Percentiles rank a stretch among this genome's conserved stretches.
Evolutionary conservation across 2,888 invertebrate species (phyloP).

Genomic region (Alentia gelatinosa): DNA sequence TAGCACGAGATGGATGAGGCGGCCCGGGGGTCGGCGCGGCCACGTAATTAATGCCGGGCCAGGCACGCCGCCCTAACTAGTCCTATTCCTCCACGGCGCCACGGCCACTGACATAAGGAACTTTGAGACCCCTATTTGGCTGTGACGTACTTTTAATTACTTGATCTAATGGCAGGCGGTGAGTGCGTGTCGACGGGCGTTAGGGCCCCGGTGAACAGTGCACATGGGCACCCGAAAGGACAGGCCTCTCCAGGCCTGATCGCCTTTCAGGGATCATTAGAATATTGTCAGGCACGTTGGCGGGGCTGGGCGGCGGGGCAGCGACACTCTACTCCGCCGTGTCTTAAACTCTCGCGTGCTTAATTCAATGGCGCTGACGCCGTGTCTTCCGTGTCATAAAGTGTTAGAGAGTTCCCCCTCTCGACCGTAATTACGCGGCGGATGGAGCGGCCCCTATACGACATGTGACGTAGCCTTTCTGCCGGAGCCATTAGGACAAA

Average conservation of each 20-base stretch:
- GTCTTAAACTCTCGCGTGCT: slow-evolving; percentile 50
- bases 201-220: not conserved
- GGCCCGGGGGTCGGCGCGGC: not conserved
- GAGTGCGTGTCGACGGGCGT: slow-evolving; percentile 46
- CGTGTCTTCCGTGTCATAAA: slow-evolving; percentile 53
- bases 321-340: not conserved
- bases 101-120: slow-evolving; percentile 45
- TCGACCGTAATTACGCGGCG: slow-evolving; percentile 34
- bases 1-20: slow-evolving; percentile 45
- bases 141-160: slow-evolving; percentile 50
- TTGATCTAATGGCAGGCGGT: slow-evolving; percentile 44
- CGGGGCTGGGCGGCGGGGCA: not conserved
- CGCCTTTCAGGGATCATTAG: slow-evolving; percentile 50
- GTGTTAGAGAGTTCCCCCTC: slow-evolving; percentile 47
- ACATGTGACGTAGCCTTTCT: slow-evolving; percentile 35
- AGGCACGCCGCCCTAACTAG: not conserved
- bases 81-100: slow-evolving; percentile 16
- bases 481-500: slow-evolving; percentile 36
- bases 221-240: not conserved
- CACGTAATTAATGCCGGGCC: slow-evolving; percentile 36
- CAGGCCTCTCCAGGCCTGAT: not conserved
- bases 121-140: slow-evolving; percentile 46
- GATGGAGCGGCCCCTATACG: slow-evolving; percentile 38
- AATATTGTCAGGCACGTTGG: slow-evolving; percentile 16
- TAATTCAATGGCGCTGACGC: slow-evolving; percentile 29